Conservation (phyloP, 2,888 invertebrate species). For the Archaeoteleia sp. region DNA sequence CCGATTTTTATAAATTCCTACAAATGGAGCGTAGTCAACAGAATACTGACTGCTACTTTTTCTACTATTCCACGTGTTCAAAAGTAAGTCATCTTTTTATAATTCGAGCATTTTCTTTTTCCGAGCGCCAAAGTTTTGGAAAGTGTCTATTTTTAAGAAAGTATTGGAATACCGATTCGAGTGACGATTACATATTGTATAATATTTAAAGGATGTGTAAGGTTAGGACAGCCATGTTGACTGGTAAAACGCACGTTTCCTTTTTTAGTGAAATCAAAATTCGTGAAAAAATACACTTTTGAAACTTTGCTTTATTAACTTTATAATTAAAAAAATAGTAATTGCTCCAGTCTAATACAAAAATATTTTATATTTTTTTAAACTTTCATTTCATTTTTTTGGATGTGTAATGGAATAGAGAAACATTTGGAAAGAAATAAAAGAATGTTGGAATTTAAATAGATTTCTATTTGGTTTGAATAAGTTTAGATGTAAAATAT, state of each 20-base stretch:
- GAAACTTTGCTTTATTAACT: neutral
- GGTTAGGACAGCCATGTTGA: conserved; percentile 71
- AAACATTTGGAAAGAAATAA: no score
- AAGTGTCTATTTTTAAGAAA: no score
- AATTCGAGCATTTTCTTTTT: neutral
- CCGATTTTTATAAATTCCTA: conserved; percentile 71
- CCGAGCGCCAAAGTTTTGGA: neutral
- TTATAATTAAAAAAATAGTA: neutral
- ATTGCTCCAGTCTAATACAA: neutral
- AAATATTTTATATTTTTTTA: neutral
- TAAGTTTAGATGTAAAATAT: no score
- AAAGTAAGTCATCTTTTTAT: conserved; percentile 79
- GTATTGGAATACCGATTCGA: no score
- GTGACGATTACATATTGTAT: no score
- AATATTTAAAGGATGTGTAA: no score
- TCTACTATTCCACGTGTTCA: conserved; percentile 89
- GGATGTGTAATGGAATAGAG: no score
- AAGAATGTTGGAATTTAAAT: no score
- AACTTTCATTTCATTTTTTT: neutral
- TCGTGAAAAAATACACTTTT: neutral
- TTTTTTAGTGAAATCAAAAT: neutral
- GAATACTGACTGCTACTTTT: conserved; percentile 94
- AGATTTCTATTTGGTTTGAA: no score
- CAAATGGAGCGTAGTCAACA: conserved; percentile 83
- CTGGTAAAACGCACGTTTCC: neutral